These are phyloP conservation scores for Drosophila micromelanica DNA, from an alignment of 1,140 invertebrate species.

Conservation along the genomic window DNA sequence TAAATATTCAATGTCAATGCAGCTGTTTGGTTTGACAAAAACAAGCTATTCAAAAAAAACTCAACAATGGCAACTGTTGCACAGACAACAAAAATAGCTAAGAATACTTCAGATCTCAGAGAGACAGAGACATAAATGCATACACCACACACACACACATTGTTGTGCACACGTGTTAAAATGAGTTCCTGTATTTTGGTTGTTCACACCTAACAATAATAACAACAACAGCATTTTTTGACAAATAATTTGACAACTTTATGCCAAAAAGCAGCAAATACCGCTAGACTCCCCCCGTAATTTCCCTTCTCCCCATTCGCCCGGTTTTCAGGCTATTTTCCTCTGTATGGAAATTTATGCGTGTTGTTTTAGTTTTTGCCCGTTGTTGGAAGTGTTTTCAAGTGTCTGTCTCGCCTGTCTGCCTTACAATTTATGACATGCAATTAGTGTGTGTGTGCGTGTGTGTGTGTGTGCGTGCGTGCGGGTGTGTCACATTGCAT, in stretches of 20 bases:
- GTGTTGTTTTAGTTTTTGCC: constrained; percentile 40
- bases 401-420: constrained; percentile 43
- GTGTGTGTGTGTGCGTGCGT: constrained; percentile 12
- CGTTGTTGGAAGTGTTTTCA: constrained; percentile 45
- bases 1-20: constrained; percentile 75
- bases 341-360: constrained; percentile 49
- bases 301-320: background rate
- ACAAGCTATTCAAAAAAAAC: constrained; percentile 54
- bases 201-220: constrained; percentile 63
- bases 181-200: constrained; percentile 59
- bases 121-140: no score
- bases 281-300: background rate
- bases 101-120: constrained; percentile 8
- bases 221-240: constrained; percentile 31
- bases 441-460: constrained; percentile 54
- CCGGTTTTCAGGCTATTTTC: constrained; percentile 12
- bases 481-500: constrained; percentile 59
- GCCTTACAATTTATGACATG: constrained; percentile 65
- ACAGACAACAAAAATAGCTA: constrained; percentile 33
- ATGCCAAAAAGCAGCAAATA: constrained; percentile 47
- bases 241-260: constrained; percentile 54
- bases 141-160: background rate
- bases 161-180: constrained; percentile 47
- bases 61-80: constrained; percentile 44
- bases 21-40: constrained; percentile 67